Percentiles rank a stretch among this genome's conserved stretches.
phyloP scores from a whole-genome alignment of 2,797 vertebrate species.

The Macropodus opercularis region DNA sequence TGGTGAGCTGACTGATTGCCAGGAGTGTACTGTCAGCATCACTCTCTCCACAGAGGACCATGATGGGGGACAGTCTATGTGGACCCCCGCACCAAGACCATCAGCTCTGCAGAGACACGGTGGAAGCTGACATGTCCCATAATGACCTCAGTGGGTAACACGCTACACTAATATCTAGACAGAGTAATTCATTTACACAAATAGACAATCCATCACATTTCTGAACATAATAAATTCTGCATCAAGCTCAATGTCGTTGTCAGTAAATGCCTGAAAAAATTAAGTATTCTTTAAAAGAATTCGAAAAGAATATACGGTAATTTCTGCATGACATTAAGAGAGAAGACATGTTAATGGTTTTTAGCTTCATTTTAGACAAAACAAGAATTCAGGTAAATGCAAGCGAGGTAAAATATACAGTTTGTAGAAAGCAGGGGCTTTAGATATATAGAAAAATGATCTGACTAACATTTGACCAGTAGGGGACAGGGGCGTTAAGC shows the following conservation, averaged over 20 bases:
- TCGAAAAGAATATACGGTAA: constrained; percentile 39
- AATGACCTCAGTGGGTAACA: constrained; percentile 69
- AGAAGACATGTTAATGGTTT: constrained; percentile 22
- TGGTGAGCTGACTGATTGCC: constrained; percentile 83
- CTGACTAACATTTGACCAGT: too few species aligned
- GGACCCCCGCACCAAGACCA: constrained; percentile 45
- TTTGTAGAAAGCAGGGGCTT: constrained; percentile 2
- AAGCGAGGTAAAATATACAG: constrained; percentile 7
- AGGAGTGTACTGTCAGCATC: constrained; percentile 76
- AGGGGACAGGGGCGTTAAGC: too few species aligned
- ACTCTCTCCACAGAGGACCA: constrained; percentile 64
- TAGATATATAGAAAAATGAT: too few species aligned
- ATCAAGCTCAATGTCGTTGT: constrained; percentile 45
- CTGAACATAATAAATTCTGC: constrained; percentile 55
- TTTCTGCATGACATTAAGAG: constrained; percentile 45
- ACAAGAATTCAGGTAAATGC: constrained; percentile 15
- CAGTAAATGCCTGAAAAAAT: constrained; percentile 52
- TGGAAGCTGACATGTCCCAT: constrained; percentile 40
- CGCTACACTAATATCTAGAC: constrained; percentile 62
- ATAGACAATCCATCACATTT: constrained; percentile 72
- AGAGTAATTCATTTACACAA: constrained; percentile 69
- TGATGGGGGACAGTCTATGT: constrained; percentile 63
- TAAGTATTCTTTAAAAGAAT: constrained; percentile 50
- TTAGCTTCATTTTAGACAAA: constrained; percentile 23
- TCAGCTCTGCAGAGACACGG: constrained; percentile 42